Base-by-base conservation (phyloP, 2,888 invertebrate species). In the Melieria omissa region DNA sequence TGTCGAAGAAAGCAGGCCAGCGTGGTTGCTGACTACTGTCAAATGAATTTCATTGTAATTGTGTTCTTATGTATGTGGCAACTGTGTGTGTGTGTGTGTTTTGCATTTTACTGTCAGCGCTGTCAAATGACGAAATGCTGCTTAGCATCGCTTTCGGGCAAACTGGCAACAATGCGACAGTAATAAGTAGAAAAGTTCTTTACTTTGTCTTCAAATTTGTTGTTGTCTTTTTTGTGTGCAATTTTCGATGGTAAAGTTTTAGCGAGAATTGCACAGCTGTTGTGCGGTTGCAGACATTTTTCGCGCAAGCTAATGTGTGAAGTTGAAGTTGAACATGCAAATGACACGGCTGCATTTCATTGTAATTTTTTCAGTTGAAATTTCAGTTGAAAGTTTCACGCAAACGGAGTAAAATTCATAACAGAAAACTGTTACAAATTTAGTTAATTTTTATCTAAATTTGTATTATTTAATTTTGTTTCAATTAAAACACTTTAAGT, bases 241-340 rank as follows among this genome's bases (percentile, higher is more conserved):
- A 12, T 54, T 44, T 47, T 6, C 9, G 16, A 29, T 58, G 10
- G 12, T 1, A 58, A 58, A 58, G 8, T 41, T 65, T 65, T 73
- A 73, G 73, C 79, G 80, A 80, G 80, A 80, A 81, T 79, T 78
- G 78, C 81, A 80, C 80, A 80, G 80, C 80, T 80, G 80, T 80
- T 80, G 79, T 80, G 78, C 77, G 80, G 78, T 78, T 71, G 71
- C 77, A 77, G 29, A 29, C 77, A 58, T 52, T 52, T 52, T 52
- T 29, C 29, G 29, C 1, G 29, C 7, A 52, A 8, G 5, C 14
- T 52, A 52, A 8, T 52, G 52, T 52, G 14, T 52, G 52, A 52
- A 14, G n/a, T 52, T 52, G 52, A 52, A 14, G n/a, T 52, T n/a
- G 12, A 14, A 52, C 12, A 52, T 52, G 12, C 52, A 52, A 52